A percentile compares a stretch with the other conserved stretches of the same genome.
These are phyloP conservation scores for Xestia rhomboidea DNA, from an alignment of 2,888 invertebrate genomes.

Conservation along the genomic window DNA sequence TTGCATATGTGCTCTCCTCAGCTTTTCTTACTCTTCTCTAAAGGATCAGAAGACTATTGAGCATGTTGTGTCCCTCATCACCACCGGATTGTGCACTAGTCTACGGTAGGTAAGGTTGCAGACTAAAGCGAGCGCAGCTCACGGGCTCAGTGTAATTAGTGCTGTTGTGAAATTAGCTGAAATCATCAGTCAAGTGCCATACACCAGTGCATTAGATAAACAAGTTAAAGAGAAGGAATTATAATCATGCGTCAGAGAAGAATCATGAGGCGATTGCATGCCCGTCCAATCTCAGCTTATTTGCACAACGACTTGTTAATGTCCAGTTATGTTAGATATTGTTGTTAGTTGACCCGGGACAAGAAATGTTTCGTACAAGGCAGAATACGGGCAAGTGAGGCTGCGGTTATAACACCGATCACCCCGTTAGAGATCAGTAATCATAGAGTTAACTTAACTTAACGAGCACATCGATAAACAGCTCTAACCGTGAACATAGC, in stretches of 20 bases:
- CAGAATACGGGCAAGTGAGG: slow-evolving; percentile 34
- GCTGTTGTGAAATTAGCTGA: slow-evolving; percentile 89
- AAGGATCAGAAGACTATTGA: slow-evolving; percentile 7
- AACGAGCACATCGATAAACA: slow-evolving; percentile 77
- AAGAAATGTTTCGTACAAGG: slow-evolving; percentile 44
- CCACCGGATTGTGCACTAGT: slow-evolving; percentile 64
- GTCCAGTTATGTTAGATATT: slow-evolving; percentile 62
- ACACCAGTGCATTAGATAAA: slow-evolving; percentile 65
- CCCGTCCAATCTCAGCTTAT: slow-evolving; percentile 89
- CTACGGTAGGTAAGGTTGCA: slow-evolving; percentile 78
- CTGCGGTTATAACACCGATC: slow-evolving; percentile 75
- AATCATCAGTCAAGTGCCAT: slow-evolving; percentile 80
- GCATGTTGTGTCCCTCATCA: slow-evolving; percentile 44
- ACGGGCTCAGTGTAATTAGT: slow-evolving; percentile 73
- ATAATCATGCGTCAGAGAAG: slow-evolving; percentile 80
- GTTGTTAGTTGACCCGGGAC: slow-evolving; percentile 66
- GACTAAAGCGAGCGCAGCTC: slow-evolving; percentile 80
- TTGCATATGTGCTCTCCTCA: slow-evolving; percentile 10
- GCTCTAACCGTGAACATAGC: slow-evolving; percentile 77
- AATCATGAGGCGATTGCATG: slow-evolving; percentile 76
- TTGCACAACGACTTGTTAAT: slow-evolving; percentile 79
- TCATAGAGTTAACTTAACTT: slow-evolving; percentile 64
- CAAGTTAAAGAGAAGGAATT: slow-evolving; percentile 70
- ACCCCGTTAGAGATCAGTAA: slow-evolving; percentile 59
- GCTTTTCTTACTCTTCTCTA: slow-evolving; percentile 10